Evolutionary conservation across 1,140 invertebrate genomes (phyloP).

Genomic region (Dolichoris vasculosae): DNA sequence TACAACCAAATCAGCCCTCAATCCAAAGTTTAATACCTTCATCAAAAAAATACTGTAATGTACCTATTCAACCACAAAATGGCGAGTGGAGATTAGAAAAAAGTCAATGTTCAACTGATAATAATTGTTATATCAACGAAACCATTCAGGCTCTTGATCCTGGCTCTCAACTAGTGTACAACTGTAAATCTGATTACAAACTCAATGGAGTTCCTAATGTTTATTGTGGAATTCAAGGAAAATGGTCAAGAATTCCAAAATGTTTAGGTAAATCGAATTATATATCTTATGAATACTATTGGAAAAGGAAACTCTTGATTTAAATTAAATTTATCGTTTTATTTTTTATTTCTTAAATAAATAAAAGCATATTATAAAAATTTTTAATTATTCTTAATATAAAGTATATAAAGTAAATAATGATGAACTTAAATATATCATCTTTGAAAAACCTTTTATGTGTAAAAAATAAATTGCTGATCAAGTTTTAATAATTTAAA

Average conservation of each 20-base stretch:
- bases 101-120: conserved; percentile 55
- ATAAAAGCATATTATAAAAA: too few relatives aligned
- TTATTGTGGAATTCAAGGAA: conserved; percentile 60
- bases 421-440: too few relatives aligned
- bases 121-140: conserved; percentile 55
- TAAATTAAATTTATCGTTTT: not conserved
- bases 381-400: too few relatives aligned
- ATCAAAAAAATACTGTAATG: conserved; percentile 50
- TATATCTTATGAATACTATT: not conserved
- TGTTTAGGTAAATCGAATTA: conserved; percentile 62
- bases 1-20: not conserved
- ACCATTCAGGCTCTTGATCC: conserved; percentile 51
- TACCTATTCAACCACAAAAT: conserved; percentile 63
- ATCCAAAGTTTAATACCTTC: not conserved
- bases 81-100: conserved; percentile 63
- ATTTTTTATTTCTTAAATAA: too few relatives aligned
- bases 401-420: too few relatives aligned
- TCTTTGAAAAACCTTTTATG: too few relatives aligned
- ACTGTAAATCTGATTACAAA: conserved; percentile 62
- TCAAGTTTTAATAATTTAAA: too few relatives aligned
- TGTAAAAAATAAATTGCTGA: too few relatives aligned
- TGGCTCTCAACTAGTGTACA: conserved; percentile 64
- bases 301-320: not conserved
- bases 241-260: conserved; percentile 63
- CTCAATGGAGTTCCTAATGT: conserved; percentile 57